Base-by-base conservation (phyloP, 2,113 vertebrate genomes). In the Zingel zingel region DNA sequence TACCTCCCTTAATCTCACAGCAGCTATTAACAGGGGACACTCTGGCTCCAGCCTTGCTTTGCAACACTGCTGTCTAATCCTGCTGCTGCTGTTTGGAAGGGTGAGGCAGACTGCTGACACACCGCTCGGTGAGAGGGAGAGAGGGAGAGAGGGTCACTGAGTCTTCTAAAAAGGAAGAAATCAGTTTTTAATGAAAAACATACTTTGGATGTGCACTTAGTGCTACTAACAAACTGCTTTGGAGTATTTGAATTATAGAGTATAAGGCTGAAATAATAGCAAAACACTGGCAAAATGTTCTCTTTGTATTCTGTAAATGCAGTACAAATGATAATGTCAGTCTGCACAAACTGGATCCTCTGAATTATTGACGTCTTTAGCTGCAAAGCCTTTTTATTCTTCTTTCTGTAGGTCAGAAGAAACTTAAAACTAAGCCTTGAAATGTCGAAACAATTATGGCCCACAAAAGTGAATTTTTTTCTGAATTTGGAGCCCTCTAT, bases 381-480 rank as follows among this genome's bases (percentile, higher is more conserved):
- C 62, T 87, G 67, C 71, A 65, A 50, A 48, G 21, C 43, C 7
- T 48, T 66, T 48, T 36, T 13, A 19, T 30, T 86, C 10, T 21
- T 62, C 30, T 69, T 12, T 18, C 30, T 69, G 14, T 54, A 15
- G 7, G 68, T 54, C 43, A 88, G 30, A 63, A 47, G 8, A 71
- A 58, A 82, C 66, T 83, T 81, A 75, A 88, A 71, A 74, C 36
- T 77, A 65, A 79, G n/a, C 81, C 70, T 56, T 77, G 65, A 91
- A 89, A 90, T 90, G 86, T 87, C 86, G 91, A 74, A 92, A 94
- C 74, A 90, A 79, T 94, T 88, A 76, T 62, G 39, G 74, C 58
- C 68, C 72, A 12, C 66, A 53, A 58, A 48, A 67, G n/a, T 71
- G 13, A 39, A 25, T 59, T 30, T 74, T 43, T 27, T 69, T 12